phyloP scores from a whole-genome alignment of 1,140 invertebrate genomes.

The Frieseomelitta varia region DNA sequence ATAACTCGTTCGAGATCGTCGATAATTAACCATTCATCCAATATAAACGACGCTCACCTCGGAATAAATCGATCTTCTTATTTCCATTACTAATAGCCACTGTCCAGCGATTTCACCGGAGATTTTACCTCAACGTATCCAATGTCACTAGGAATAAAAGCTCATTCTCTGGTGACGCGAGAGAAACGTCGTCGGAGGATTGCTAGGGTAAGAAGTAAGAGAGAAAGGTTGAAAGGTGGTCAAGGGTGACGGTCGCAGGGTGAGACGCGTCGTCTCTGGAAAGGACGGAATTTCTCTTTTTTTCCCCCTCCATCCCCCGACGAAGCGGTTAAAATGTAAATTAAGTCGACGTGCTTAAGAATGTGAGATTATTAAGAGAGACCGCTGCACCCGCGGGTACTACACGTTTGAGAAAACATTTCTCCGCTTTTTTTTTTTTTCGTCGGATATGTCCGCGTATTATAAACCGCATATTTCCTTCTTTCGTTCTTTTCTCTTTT shows the following conservation, averaged over 20 bases:
- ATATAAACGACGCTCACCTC: neutral
- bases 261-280: slow-evolving; percentile 38
- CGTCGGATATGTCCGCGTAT: slow-evolving; percentile 38
- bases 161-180: slow-evolving; percentile 45
- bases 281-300: slow-evolving; percentile 61
- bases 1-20: neutral
- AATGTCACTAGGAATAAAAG: slow-evolving; percentile 67
- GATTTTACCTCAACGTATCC: slow-evolving; percentile 65
- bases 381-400: slow-evolving; percentile 45
- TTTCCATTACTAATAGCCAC: slow-evolving; percentile 22
- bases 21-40: slow-evolving; percentile 26
- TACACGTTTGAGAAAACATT: slow-evolving; percentile 62
- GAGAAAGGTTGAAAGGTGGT: slow-evolving; percentile 23
- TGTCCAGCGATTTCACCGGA: slow-evolving; percentile 26
- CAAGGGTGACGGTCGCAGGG: slow-evolving; percentile 27
- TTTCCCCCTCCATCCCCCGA: neutral
- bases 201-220: neutral
- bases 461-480: slow-evolving; percentile 61
- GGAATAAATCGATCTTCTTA: slow-evolving; percentile 36
- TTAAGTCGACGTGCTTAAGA: slow-evolving; percentile 73
- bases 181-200: slow-evolving; percentile 30
- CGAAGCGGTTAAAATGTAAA: slow-evolving; percentile 73
- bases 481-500: neutral
- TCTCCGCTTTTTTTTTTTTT: slow-evolving; percentile 47
- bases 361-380: slow-evolving; percentile 73